A percentile compares a stretch with the other conserved stretches of the same genome.
phyloP scores from a whole-genome alignment of 37 sponge, comb jelly and placozoan species.

The Spongia lamella region DNA sequence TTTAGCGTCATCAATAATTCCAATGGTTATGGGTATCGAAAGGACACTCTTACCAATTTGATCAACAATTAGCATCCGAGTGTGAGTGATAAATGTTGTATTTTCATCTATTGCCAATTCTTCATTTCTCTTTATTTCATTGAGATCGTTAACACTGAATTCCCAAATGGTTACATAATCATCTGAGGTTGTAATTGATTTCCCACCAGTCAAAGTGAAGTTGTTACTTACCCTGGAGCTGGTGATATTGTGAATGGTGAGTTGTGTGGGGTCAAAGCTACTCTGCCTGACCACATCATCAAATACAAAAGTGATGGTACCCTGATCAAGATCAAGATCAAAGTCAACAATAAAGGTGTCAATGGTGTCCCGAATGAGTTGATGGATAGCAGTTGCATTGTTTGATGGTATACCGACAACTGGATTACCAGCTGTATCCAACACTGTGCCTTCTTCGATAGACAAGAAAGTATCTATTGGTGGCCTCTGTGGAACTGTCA shows the following conservation, averaged over 20 bases:
- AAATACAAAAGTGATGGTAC: slow-evolving; percentile 70
- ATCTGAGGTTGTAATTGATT: slow-evolving; percentile 16
- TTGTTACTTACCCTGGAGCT: slow-evolving; percentile 7
- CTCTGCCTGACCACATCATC: slow-evolving; percentile 75
- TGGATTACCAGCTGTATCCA: slow-evolving; percentile 72
- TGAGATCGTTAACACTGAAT: slow-evolving; percentile 57
- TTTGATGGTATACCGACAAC: slow-evolving; percentile 36
- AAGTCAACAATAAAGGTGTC: slow-evolving; percentile 36
- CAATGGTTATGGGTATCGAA: neutral
- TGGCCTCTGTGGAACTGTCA: neutral
- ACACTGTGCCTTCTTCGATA: slow-evolving; percentile 39
- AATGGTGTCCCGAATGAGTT: slow-evolving; percentile 34
- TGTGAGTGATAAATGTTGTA: slow-evolving; percentile 61
- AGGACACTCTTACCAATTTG: slow-evolving; percentile 44
- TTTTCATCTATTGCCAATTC: slow-evolving; percentile 55
- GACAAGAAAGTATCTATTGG: slow-evolving; percentile 56
- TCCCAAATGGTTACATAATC: slow-evolving; percentile 67
- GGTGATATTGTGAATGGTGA: slow-evolving; percentile 63
- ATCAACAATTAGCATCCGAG: slow-evolving; percentile 49
- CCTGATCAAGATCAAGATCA: slow-evolving; percentile 81
- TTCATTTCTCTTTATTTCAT: slow-evolving; percentile 83
- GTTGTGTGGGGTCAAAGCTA: slow-evolving; percentile 6
- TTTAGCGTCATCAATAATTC: slow-evolving; percentile 15
- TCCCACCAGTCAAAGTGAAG: slow-evolving; percentile 76
- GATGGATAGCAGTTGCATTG: slow-evolving; percentile 5